phyloP scores from a whole-genome alignment of 1,140 invertebrate species.

The Paracyclopina nana region DNA sequence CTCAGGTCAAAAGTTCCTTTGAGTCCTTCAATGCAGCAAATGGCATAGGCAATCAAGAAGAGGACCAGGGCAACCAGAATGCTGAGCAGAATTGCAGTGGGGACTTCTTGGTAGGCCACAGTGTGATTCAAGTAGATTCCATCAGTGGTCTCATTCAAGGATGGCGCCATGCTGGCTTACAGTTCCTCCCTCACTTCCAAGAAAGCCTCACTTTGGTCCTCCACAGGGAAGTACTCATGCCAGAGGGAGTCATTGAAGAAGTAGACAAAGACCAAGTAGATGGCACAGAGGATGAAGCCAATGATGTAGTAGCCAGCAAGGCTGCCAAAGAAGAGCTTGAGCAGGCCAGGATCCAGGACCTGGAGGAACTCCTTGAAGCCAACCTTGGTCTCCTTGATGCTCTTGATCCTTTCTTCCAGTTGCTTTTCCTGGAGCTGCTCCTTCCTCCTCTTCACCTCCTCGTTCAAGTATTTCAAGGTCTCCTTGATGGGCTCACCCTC shows the following conservation, averaged over 20 bases:
- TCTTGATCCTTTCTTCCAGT: too few species aligned
- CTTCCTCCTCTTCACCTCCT: too few species aligned
- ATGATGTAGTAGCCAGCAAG: neutral
- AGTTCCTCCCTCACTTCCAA: neutral
- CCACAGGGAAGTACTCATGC: neutral
- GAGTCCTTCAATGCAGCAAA: too few species aligned
- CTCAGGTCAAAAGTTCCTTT: too few species aligned
- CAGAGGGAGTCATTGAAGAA: constrained; percentile 4
- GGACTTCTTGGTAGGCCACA: too few species aligned
- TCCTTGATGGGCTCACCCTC: too few species aligned
- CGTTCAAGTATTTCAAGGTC: too few species aligned
- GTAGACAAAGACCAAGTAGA: constrained; percentile 2
- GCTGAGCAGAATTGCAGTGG: too few species aligned
- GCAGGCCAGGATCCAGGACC: neutral
- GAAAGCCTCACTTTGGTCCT: neutral
- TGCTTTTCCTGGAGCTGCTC: too few species aligned
- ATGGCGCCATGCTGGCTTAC: neutral
- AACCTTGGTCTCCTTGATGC: neutral
- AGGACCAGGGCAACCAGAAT: neutral
- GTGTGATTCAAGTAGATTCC: too few species aligned
- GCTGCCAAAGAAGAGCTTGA: neutral
- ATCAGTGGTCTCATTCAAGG: too few species aligned
- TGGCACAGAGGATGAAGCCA: neutral
- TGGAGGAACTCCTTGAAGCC: neutral
- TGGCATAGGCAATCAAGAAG: neutral